Evolutionary conservation across 2,888 invertebrate species (phyloP), one percentile per base, ranked within the genome.

Genomic region (Diloba caeruleocephala): DNA sequence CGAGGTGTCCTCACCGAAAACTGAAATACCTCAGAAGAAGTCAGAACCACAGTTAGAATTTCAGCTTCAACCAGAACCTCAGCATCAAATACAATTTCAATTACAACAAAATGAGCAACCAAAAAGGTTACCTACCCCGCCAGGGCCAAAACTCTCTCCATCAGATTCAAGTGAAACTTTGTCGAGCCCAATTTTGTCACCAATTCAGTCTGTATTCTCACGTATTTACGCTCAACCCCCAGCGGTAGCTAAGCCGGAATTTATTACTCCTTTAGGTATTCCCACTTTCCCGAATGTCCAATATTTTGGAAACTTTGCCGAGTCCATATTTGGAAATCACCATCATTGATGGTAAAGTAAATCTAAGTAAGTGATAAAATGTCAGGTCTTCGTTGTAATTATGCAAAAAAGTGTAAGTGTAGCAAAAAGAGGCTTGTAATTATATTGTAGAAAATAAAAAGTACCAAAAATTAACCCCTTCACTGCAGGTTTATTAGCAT

Each of bases 221-320:
- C 75, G 77, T 28, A 38, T 57, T 1, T 74, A 72, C 45, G 31
- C 45, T n/a, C 76, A 67, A 9, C 50, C 65, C 9, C 75, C 74
- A 12, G 61, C 66, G 4, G 14, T 61, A 2, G 42, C 57, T 9
- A 61, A 58, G 0, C 57, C 67, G 6, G 64, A 61, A 17, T 45
- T 52, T 9, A 33, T 14, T 12, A 5, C 54, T 29, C 8, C 57
- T 33, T 12, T 37, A 62, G 70, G 71, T 1, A 49, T 77, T 1
- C 84, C 88, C 2, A 69, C 84, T 0, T 84, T 80, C 50, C 81
- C 88, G 0, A 74, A 87, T 5, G 82, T 89, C 4, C 90, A 90
- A 49, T 90, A 87, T 54, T 89, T 85, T 45, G 90, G 90, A 0
- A 88, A 89, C 58, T 88, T 78, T 15, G 89, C 90, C 0, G 81